Percentiles rank a stretch among this genome's conserved stretches.
phyloP scores from a whole-genome alignment of 2,797 vertebrate genomes.

The Prionace glauca region DNA sequence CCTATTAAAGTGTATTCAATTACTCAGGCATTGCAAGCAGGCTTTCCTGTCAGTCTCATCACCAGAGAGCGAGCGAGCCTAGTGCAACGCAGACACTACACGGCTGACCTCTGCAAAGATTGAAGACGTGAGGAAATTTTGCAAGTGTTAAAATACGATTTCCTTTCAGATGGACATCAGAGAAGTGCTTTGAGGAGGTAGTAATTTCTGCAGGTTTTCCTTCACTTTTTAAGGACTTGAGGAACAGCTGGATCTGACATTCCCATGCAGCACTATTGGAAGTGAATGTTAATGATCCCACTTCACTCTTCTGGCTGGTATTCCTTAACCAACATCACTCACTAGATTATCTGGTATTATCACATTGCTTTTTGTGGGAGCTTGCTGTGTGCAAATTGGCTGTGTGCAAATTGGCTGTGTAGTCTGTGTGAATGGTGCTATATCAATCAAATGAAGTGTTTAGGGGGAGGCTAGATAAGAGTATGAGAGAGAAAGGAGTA shows the following conservation, averaged over 20 bases:
- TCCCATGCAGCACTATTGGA: background rate
- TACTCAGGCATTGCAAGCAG: background rate
- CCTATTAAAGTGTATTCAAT: background rate
- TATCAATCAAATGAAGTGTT: too few species aligned
- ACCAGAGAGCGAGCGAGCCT: background rate
- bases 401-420: too few species aligned
- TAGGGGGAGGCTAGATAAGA: too few species aligned
- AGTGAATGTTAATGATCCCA: too few species aligned
- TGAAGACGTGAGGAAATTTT: background rate
- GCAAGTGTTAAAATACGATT: background rate
- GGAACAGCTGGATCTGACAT: background rate
- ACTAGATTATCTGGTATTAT: too few species aligned
- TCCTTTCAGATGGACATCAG: background rate
- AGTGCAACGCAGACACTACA: background rate
- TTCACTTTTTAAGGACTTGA: background rate
- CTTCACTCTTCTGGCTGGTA: too few species aligned
- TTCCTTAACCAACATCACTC: too few species aligned
- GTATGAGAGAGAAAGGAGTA: too few species aligned
- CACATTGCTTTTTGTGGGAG: too few species aligned
- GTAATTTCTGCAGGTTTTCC: background rate
- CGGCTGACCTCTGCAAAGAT: background rate
- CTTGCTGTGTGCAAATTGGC: too few species aligned
- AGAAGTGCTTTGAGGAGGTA: background rate
- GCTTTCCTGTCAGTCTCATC: background rate
- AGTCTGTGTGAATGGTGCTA: too few species aligned